Evolutionary conservation across 1,140 invertebrate species (phyloP).

Genomic region (Calephelis virginiensis): DNA sequence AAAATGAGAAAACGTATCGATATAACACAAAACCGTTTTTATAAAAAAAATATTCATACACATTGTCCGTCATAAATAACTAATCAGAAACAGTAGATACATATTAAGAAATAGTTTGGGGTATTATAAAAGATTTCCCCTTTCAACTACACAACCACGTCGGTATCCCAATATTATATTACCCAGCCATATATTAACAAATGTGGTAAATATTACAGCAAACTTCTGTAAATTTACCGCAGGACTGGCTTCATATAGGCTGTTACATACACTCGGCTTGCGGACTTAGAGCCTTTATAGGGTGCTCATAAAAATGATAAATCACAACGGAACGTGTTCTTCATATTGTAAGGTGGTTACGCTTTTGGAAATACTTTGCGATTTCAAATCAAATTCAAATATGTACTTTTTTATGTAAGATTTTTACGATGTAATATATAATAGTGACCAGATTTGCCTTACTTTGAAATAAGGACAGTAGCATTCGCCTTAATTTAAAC

Average conservation of each 20-base stretch:
- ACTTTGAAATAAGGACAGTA: background rate
- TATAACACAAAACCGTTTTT: too few species aligned
- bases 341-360: conserved; percentile 40
- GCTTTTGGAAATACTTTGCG: conserved; percentile 15
- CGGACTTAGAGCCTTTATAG: conserved; percentile 55
- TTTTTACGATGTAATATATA: too few species aligned
- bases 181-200: background rate
- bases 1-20: too few species aligned
- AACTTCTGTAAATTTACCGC: conserved; percentile 30
- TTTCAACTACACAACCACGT: too few species aligned
- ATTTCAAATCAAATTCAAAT: conserved; percentile 23
- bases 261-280: conserved; percentile 55
- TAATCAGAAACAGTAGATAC: too few species aligned
- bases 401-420: background rate
- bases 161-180: too few species aligned
- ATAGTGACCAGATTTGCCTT: background rate
- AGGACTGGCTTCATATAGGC: conserved; percentile 35
- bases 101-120: too few species aligned
- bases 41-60: too few species aligned
- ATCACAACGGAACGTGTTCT: conserved; percentile 41
- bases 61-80: too few species aligned
- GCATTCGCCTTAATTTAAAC: too few species aligned
- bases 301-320: conserved; percentile 63
- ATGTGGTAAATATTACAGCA: conserved; percentile 4
- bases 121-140: too few species aligned